phyloP scores from a whole-genome alignment of 1,140 invertebrate genomes.

The Leptinotarsa texana region DNA sequence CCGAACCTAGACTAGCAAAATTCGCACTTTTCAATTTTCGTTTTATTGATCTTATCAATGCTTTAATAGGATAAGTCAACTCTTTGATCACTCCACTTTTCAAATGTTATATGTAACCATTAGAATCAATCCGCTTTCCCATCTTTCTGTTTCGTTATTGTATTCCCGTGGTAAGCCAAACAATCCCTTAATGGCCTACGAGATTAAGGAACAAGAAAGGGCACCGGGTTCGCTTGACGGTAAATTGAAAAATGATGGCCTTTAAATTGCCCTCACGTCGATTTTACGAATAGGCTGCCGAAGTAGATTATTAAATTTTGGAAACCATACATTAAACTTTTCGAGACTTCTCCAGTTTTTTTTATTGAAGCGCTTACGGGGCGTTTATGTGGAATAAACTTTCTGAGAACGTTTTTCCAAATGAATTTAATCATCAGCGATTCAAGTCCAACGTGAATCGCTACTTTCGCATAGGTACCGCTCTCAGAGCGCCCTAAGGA shows the following conservation, averaged over 20 bases:
- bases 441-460: too few species aligned
- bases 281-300: background rate
- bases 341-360: background rate
- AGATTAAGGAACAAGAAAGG: conserved; percentile 4
- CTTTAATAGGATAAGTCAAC: too few species aligned
- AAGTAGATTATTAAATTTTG: background rate
- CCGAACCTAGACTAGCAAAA: too few species aligned
- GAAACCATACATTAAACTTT: background rate
- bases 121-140: background rate
- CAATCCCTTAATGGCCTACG: conserved; percentile 7
- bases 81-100: too few species aligned
- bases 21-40: too few species aligned
- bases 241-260: conserved; percentile 19
- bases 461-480: too few species aligned
- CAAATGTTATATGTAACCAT: background rate
- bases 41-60: too few species aligned
- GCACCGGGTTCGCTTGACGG: background rate
- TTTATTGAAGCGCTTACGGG: too few species aligned
- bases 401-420: too few species aligned
- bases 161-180: background rate
- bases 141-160: conserved; percentile 1
- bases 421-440: too few species aligned
- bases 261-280: conserved; percentile 13
- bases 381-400: too few species aligned
- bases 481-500: too few species aligned